These are phyloP conservation scores for Whitmania pigra DNA, from an alignment of 1,140 invertebrate species.

Conservation along the genomic window DNA sequence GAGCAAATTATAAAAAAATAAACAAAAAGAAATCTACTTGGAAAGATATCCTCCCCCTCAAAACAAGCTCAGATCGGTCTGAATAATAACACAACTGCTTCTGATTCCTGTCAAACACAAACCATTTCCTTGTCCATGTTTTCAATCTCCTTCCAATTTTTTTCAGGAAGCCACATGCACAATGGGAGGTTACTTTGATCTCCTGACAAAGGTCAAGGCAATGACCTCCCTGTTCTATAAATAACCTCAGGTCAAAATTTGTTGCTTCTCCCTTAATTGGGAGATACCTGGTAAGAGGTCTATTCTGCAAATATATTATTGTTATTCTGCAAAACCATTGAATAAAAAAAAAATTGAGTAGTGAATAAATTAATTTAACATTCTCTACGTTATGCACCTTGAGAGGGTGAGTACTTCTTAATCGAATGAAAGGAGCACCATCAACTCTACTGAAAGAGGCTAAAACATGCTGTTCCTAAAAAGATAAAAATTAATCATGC, in stretches of 20 bases:
- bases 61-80: slow-evolving; percentile 74
- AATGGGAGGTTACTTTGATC: slow-evolving; percentile 62
- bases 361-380: no score
- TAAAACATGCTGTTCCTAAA: no score
- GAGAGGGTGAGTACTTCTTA: no score
- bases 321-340: no score
- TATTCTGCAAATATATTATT: slow-evolving; percentile 31
- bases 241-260: slow-evolving; percentile 65
- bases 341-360: no score
- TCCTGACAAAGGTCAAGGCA: slow-evolving; percentile 78
- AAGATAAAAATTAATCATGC: no score
- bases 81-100: slow-evolving; percentile 79
- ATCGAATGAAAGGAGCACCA: no score
- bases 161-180: slow-evolving; percentile 73
- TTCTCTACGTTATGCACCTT: no score
- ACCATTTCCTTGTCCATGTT: slow-evolving; percentile 90
- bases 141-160: slow-evolving; percentile 78
- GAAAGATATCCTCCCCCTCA: slow-evolving; percentile 79
- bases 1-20: no score
- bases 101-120: slow-evolving; percentile 74
- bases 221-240: slow-evolving; percentile 85
- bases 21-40: slow-evolving; percentile 41
- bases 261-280: slow-evolving; percentile 65
- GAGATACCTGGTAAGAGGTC: slow-evolving; percentile 80
- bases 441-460: no score